Base-by-base conservation (phyloP, 2,797 vertebrate species). In the Eupleurogrammus muticus region DNA sequence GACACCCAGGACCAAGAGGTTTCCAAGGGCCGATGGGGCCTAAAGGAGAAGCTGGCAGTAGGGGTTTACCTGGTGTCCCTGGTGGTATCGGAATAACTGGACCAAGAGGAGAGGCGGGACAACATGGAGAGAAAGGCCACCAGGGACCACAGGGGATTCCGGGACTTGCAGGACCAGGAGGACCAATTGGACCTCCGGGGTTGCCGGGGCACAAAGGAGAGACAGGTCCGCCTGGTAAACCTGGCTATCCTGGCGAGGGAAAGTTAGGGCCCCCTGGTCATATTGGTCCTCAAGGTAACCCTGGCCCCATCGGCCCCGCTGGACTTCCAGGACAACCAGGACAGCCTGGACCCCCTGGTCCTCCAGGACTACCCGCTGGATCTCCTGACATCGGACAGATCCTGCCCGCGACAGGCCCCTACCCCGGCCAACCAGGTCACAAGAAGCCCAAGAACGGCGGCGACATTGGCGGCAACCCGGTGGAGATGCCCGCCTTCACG, bases 61-160 rank as follows among this genome's bases (percentile, higher is more conserved):
- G 95, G 85, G 98, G 97, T 48, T 84, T 95, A 71, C 94, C 95
- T 0, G 98, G 98, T 34, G 83, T 93, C 46, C 95, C 95, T 0
- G 97, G 97, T 0, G 82, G 81, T 34, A 81, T 87, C 0, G 98
- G 97, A 50, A 87, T 96, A 0, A 84, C 94, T 50, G 97, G 97
- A 55, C 81, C 89, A 0, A 97, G 96, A 89, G 97, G 96, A 14
- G 96, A 97, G 70, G 89, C 69, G 0, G 98, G 97, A 62, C 90
- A 94, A 12, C 90, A 93, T 0, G 98, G 97, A 0, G 94, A 94
- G 0, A 95, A 92, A 85, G 98, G 98, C 1, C 86, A 93, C 5
- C 96, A 97, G 79, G 98, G 98, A 1, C 95, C 96, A 44, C 92
- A 94, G 0, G 98, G 98, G 76, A 99, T 99, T 72, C 98, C 98